Evolutionary conservation across 1,140 invertebrate species (phyloP).

Genomic region (Stegodyphus dumicola): DNA sequence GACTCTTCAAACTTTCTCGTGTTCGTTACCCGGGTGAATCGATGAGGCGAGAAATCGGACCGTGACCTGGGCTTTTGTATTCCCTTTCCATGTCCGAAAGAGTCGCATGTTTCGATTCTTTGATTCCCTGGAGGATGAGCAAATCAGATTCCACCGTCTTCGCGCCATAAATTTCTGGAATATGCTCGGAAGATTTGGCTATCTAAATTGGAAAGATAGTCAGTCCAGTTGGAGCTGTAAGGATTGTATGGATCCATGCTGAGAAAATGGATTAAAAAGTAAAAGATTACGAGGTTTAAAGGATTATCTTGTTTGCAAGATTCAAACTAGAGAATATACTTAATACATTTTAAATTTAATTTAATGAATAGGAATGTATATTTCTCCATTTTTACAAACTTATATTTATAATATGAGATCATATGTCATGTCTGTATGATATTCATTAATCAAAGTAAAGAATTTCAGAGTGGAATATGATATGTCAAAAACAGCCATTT

Average conservation of each 20-base stretch:
- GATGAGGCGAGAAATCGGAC: constrained; percentile 36
- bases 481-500: no score
- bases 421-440: no score
- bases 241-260: neutral
- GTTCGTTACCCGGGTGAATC: constrained; percentile 13
- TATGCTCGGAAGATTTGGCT: neutral
- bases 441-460: no score
- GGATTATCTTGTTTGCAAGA: neutral
- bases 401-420: no score
- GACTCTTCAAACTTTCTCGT: constrained; percentile 52
- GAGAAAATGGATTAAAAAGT: neutral
- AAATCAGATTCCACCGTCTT: neutral
- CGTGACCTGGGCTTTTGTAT: constrained; percentile 30
- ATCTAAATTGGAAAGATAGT: neutral
- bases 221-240: neutral
- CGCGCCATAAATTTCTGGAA: neutral
- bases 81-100: neutral
- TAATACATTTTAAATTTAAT: no score
- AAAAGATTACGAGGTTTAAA: neutral
- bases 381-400: no score
- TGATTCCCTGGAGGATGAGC: neutral
- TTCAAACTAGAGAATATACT: no score
- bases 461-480: no score
- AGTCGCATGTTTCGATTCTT: neutral
- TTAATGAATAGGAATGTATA: no score